Percentiles rank a stretch among this genome's conserved stretches.
Evolutionary conservation across 1,140 invertebrate genomes (phyloP).

Genomic region (Drosophila yakuba): DNA sequence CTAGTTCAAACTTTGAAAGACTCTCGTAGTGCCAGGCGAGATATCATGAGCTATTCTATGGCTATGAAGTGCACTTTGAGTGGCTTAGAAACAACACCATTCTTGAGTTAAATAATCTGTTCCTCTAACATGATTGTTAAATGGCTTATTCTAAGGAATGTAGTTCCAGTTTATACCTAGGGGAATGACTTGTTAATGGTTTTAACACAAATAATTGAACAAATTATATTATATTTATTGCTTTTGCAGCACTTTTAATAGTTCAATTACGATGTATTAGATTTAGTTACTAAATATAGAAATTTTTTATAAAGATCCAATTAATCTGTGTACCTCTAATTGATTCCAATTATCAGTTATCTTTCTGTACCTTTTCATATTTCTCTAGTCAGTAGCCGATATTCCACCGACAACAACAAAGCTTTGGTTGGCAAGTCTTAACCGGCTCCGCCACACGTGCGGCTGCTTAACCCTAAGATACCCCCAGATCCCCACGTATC

Average conservation of each 20-base stretch:
- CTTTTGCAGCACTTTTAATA: no score
- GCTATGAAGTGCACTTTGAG: neutral
- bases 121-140: neutral
- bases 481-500: neutral
- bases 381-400: constrained; percentile 2
- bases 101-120: neutral
- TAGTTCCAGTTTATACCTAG: neutral
- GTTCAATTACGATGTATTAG: no score
- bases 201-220: no score
- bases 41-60: constrained; percentile 30
- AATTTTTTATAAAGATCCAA: no score
- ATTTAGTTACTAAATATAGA: no score
- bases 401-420: constrained; percentile 33
- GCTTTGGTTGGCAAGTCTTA: constrained; percentile 47
- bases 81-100: neutral
- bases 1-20: constrained; percentile 20
- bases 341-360: neutral
- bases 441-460: constrained; percentile 52
- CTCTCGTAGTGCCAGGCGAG: constrained; percentile 47
- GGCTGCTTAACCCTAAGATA: constrained; percentile 56
- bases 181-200: neutral
- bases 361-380: neutral
- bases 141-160: neutral
- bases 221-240: no score
- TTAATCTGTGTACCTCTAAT: neutral